These are phyloP conservation scores for Protosalanx chinensis DNA, from an alignment of 2,797 vertebrate genomes.

Conservation along the genomic window DNA sequence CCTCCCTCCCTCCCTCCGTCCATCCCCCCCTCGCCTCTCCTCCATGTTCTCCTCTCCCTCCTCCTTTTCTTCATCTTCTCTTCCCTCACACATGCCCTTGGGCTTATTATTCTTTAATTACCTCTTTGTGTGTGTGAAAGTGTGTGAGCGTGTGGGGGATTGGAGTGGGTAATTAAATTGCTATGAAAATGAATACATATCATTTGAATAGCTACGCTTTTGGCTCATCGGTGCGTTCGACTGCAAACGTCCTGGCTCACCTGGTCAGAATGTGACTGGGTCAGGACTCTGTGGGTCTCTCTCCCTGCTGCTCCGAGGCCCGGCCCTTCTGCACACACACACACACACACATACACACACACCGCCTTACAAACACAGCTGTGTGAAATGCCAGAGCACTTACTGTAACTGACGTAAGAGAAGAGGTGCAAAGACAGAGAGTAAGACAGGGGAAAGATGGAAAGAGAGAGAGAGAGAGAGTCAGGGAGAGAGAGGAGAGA, in stretches of 20 bases:
- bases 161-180: neutral
- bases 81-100: conserved; percentile 35
- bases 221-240: too few species aligned
- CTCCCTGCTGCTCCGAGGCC: conserved; percentile 16
- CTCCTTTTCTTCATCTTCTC: neutral
- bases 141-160: neutral
- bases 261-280: neutral
- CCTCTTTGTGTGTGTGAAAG: conserved; percentile 10
- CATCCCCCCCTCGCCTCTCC: neutral
- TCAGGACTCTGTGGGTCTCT: too few species aligned
- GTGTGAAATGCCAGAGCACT: conserved; percentile 33
- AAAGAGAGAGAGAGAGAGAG: conserved; percentile 5
- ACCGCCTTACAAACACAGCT: conserved; percentile 19
- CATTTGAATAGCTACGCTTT: too few species aligned
- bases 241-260: neutral
- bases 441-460: too few species aligned
- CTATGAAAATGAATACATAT: too few species aligned
- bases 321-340: conserved; percentile 21
- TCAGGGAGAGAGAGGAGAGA: too few species aligned
- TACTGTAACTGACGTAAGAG: conserved; percentile 22
- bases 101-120: conserved; percentile 60
- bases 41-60: neutral
- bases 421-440: too few species aligned
- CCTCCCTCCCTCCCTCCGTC: conserved; percentile 25
- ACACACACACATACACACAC: neutral